These are phyloP conservation scores for Pseudochirops corinnae DNA, from an alignment of 2,797 vertebrate species.

Conservation along the genomic window DNA sequence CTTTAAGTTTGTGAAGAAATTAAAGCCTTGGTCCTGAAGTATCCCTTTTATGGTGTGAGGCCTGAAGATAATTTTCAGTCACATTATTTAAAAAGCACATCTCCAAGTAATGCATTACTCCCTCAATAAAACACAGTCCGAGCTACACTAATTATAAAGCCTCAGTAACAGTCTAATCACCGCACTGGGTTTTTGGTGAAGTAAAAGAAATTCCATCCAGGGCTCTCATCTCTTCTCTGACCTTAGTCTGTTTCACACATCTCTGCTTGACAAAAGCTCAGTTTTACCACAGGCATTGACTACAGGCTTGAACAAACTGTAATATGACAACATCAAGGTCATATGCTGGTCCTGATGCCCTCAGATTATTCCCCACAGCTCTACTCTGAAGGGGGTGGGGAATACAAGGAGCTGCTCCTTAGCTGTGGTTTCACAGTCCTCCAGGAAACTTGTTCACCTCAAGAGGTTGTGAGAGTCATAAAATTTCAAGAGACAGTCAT, in stretches of 20 bases:
- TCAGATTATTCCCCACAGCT: slow-evolving; percentile 27
- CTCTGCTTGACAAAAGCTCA: background rate
- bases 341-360: background rate
- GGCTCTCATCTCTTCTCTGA: background rate
- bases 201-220: background rate
- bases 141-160: slow-evolving; percentile 35
- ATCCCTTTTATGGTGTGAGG: slow-evolving; percentile 52
- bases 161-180: slow-evolving; percentile 10
- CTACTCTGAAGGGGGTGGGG: slow-evolving; percentile 2
- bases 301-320: slow-evolving; percentile 35
- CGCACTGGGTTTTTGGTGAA: slow-evolving; percentile 6
- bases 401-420: slow-evolving; percentile 48
- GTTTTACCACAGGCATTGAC: background rate
- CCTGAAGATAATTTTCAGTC: slow-evolving; percentile 48
- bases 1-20: slow-evolving; percentile 65
- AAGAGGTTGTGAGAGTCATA: slow-evolving; percentile 59
- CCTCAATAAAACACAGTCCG: slow-evolving; percentile 45
- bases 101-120: slow-evolving; percentile 33
- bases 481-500: slow-evolving; percentile 57
- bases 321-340: background rate
- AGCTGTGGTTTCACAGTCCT: slow-evolving; percentile 56
- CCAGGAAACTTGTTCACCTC: slow-evolving; percentile 56
- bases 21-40: slow-evolving; percentile 45
- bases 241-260: background rate
- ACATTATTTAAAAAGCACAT: slow-evolving; percentile 56